Evolutionary conservation across 2,797 vertebrate species (phyloP), one percentile per base, ranked within the genome.

Genomic region (Prunella strophiata): DNA sequence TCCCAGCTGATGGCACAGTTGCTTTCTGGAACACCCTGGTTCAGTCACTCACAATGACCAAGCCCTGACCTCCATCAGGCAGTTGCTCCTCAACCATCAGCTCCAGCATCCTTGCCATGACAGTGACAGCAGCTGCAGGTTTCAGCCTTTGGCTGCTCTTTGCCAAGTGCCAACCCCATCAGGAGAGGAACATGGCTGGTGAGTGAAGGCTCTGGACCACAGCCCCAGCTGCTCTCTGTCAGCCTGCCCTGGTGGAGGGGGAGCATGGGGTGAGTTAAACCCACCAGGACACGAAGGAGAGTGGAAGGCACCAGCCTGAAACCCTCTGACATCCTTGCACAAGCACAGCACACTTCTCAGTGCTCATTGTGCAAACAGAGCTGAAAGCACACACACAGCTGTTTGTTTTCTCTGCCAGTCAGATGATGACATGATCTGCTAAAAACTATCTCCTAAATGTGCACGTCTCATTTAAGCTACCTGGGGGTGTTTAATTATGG

Each of bases 401-500:
- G 78, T 81, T 94, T 93, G 79, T 59, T 95, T 96, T 89, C 81
- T 93, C 48, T 72, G 42, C 45, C 72, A 86, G 85, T 89, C 85
- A 93, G 85, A 90, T 43, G 62, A 88, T 85, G 63, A 82, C 71
- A 89, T 6, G 59, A 88, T 85, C 59, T 5, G 29, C 71, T 77
- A 65, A 90, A 94, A 95, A 73, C 75, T 50, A 65, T 71, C 67
- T 73, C 83, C 85, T 61, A 58, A 80, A 94, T 63, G 66, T 66
- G 66, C 66, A 84, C 0, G 0, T 94, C 89, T 96, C 76, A 5
- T 94, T 93, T 96, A 72, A 93, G 93, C 85, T 86, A 88, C 73
- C 85, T 91, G 74, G 61, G 83, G 78, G 75, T 91, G 89, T 96
- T 96, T 97, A 96, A 95, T 95, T 91, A 83, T 38, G 66, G 61